Evolutionary conservation across 2,888 invertebrate species (phyloP).

Genomic region (Phortica okadai): DNA sequence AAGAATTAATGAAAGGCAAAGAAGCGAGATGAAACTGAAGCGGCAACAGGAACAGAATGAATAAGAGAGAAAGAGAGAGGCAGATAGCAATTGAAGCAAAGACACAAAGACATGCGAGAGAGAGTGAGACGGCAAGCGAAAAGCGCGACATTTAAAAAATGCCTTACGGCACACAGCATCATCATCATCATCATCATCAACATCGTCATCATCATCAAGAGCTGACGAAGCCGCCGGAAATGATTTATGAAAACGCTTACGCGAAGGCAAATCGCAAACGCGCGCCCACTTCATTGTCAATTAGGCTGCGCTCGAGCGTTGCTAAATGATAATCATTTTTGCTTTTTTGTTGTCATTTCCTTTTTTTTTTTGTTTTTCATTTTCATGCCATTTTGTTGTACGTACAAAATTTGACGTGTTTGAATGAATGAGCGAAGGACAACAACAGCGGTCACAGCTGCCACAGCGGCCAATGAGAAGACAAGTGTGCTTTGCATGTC

Average conservation of each 20-base stretch:
- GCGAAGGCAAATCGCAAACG: neutral
- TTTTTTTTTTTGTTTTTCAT: neutral
- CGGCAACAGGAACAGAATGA: too few relatives aligned
- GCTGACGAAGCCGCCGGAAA: slow-evolving; percentile 63
- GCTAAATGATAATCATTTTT: neutral
- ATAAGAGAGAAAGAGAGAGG: too few relatives aligned
- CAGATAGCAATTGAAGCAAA: too few relatives aligned
- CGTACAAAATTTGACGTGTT: neutral
- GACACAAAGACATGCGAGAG: slow-evolving; percentile 7
- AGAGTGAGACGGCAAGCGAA: neutral
- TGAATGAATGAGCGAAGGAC: neutral
- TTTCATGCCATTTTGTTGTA: neutral
- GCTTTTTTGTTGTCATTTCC: neutral
- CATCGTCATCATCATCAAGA: neutral
- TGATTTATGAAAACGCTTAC: slow-evolving; percentile 75
- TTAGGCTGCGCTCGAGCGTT: slow-evolving; percentile 50
- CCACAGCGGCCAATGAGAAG: too few relatives aligned
- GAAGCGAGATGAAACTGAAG: too few relatives aligned
- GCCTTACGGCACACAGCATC: slow-evolving; percentile 56
- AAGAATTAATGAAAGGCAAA: too few relatives aligned
- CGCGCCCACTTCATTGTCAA: slow-evolving; percentile 55
- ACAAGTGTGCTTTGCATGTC: too few relatives aligned
- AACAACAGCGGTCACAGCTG: too few relatives aligned
- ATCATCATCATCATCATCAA: neutral
- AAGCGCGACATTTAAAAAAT: slow-evolving; percentile 61